Base-by-base conservation (phyloP, 2,888 invertebrate species). In the Frankliniella fusca region DNA sequence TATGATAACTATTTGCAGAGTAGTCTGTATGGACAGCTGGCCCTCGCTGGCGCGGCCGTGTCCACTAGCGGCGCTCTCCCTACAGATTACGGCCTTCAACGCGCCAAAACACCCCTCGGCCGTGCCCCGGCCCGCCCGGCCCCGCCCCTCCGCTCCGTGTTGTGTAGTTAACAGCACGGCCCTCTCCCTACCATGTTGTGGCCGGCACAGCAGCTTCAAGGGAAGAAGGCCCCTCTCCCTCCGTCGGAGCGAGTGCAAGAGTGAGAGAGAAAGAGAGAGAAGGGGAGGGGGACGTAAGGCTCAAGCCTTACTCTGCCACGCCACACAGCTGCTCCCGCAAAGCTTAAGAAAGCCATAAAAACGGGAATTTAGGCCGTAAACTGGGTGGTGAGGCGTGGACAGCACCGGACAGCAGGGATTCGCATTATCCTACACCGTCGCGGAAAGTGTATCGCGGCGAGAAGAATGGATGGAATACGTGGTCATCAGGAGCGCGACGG, bases 341-440 rank as follows among this genome's bases (percentile, higher is more conserved):
- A 76, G 70, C 70, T 76, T 76, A 76, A 76, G 70, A 76, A 76
- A 76, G 70, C 70, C 70, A 76, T 76, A 76, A 76, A 76, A 76
- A 76, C 70, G 12, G 70, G 70, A 76, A 76, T 76, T 76, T 76
- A 76, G 70, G 70, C 70, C 70, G 70, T 76, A 76, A 76, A 76
- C 70, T 23, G 70, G 70, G 70, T 23, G 27, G 70, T 10, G 70
- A 27, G 23, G 61, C 61, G 61, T 61, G 61, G 61, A 76, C 70
- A 76, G 70, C 27, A n/a, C 20, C 27, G 70, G 70, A 23, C 70
- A 23, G 27, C 70, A 23, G 70, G 23, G 70, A 76, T 76, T 76
- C 70, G 23, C 70, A 76, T 76, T 76, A 76, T 76, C 70, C 70
- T 20, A 38, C 38, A 38, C 38, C 38, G 38, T 38, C 38, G 38